Evolutionary conservation across 2,888 invertebrate genomes (phyloP), one percentile per base, ranked within the genome.

Genomic region (Lapara coniferarum): DNA sequence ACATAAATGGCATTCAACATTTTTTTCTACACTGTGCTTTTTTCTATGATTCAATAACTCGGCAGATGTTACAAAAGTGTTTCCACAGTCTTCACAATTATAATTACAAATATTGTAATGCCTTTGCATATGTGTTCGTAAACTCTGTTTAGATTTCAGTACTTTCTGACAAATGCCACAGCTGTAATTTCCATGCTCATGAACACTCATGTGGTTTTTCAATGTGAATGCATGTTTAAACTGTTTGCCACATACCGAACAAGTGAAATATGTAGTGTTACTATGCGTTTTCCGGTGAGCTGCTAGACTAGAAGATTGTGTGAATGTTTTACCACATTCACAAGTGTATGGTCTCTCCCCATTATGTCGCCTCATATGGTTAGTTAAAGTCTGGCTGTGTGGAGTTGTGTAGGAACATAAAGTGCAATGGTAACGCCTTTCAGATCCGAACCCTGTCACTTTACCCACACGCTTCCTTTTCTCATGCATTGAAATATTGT

Each of bases 51-150:
- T 93, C n/a, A 83, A 72, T 72, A 94, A 78, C 76, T 94, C 94
- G 37, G 93, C 89, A 66, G 86, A 85, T 57, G 94, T 91, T 3
- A 94, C 90, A 86, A 94, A 94, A 63, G 89, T 91, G 58, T 85
- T 85, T 13, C 94, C 94, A 81, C 94, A 94, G 55, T 89, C 89
- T 75, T 94, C 93, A 81, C 94, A 94, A 70, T 85, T 94, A 70
- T 84, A 94, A 75, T 94, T 92, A 63, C 84, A 84, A 58, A 94
- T 87, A 74, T 93, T 93, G 67, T 89, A 88, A 79, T 94, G 94
- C 53, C 94, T 82, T 69, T 87, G 85, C 82, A 91, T 87, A 71
- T 94, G 94, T 63, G 86, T 86, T 70, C 86, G 84, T 16, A 93
- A 79, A 12, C 90, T 86, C 63, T 87, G 85, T 66, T 88, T 89